phyloP scores from a whole-genome alignment of 2,888 invertebrate species.

The Isoperla grammatica region DNA sequence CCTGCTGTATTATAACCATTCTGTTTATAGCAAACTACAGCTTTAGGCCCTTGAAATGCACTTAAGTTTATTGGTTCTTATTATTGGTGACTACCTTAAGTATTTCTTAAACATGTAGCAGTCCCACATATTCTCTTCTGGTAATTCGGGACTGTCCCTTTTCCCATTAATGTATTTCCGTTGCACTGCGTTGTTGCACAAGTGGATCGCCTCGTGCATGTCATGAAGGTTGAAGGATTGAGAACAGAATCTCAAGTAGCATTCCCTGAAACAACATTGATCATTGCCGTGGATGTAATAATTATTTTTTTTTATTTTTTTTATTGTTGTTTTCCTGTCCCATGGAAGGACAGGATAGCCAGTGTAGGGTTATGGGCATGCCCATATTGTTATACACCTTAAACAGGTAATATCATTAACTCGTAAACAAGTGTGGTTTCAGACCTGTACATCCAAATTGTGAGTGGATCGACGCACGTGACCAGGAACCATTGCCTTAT shows the following conservation, averaged over 20 bases:
- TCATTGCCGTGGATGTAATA: too few species aligned
- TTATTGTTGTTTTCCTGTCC: too few species aligned
- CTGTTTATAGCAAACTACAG: too few species aligned
- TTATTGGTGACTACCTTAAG: conserved; percentile 54
- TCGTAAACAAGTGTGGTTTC: too few species aligned
- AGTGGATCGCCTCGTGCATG: conserved; percentile 87
- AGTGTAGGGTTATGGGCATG: too few species aligned
- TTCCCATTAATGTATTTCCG: conserved; percentile 71
- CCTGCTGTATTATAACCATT: too few species aligned
- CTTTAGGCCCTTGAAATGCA: too few species aligned
- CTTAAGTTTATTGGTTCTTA: too few species aligned
- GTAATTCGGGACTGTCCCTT: conserved; percentile 67
- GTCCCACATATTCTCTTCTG: conserved; percentile 80
- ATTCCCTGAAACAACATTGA: conserved; percentile 61
- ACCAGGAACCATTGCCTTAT: conserved; percentile 94
- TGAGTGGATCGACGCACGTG: conserved; percentile 82
- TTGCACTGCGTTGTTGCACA: conserved; percentile 92
- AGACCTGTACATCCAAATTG: conserved; percentile 89
- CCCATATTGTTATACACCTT: too few species aligned
- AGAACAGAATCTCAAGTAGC: conserved; percentile 87
- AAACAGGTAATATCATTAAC: too few species aligned
- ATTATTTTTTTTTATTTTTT: too few species aligned
- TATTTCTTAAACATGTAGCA: conserved; percentile 63
- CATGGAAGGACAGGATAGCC: too few species aligned
- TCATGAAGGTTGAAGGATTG: conserved; percentile 80